Base-by-base conservation (phyloP, 2,797 vertebrate species). In the Ptychobarbus kaznakovi region DNA sequence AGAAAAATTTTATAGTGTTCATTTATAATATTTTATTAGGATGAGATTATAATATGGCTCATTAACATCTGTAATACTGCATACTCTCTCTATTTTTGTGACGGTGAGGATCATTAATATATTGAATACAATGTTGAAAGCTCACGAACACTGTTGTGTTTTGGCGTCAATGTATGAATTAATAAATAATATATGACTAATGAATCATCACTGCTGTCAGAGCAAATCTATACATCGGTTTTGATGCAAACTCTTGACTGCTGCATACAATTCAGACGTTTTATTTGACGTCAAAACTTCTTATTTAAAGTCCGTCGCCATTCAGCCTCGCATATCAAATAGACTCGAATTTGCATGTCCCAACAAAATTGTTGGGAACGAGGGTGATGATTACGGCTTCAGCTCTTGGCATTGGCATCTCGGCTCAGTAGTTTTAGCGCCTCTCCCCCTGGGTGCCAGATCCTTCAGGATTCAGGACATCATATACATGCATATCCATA, bases 281-380 rank as follows among this genome's bases (percentile, higher is more conserved):
- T 46, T 32, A 38, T 69, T 70, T 77, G 9, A 35, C 3, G 2
- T 22, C 13, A 81, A 49, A 22, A 32, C 25, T 73, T 46, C 22
- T 63, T 15, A 32, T 65, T 65, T 63, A 28, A 51, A 77, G n/a
- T 32, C 32, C 8, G 51, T 32, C 9, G 0, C 25, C 1, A 58
- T 56, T 66, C 78, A 69, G 65, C 5, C 4, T 66, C 0, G 4
- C 76, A 84, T 81, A 49, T 35, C 12, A 83, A 83, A 80, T 70
- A 63, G 69, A 15, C 38, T 72, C 8, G 42, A 69, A 86, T 87
- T 86, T 88, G 78, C 79, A 87, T 82, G 73, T 56, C 84, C 25
- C 81, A 75, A 68, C 28, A 63, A 63, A 82, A 86, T 80, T 20
- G 80, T 63, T 63, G 58, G 42, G 69, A 85, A 68, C 44, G 85